A percentile compares a stretch with the other conserved stretches of the same genome.
These are phyloP conservation scores for Stegodyphus mimosarum DNA, from an alignment of 1,140 invertebrate species.

Conservation along the genomic window DNA sequence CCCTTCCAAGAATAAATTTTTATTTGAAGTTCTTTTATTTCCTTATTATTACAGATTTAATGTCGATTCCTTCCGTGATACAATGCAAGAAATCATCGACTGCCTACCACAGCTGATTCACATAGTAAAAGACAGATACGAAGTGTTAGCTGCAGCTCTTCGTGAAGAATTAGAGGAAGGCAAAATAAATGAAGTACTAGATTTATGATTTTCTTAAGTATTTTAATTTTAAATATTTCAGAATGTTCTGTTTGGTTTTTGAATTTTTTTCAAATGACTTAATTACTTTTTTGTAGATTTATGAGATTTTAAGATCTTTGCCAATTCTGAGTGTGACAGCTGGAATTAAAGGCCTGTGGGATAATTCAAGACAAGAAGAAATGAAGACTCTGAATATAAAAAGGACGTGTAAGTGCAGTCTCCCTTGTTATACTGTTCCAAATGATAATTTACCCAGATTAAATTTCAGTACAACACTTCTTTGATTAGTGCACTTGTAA, in stretches of 20 bases:
- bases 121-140: slow-evolving; percentile 68
- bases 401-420: not conserved
- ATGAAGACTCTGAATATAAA: slow-evolving; percentile 17
- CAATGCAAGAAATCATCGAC: slow-evolving; percentile 63
- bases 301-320: slow-evolving; percentile 64
- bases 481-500: too few species aligned
- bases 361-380: slow-evolving; percentile 65
- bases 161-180: slow-evolving; percentile 69
- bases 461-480: too few species aligned
- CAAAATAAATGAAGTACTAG: slow-evolving; percentile 71
- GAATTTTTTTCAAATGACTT: not conserved
- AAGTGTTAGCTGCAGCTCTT: slow-evolving; percentile 68
- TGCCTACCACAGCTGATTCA: slow-evolving; percentile 73
- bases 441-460: too few species aligned
- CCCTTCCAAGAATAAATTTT: too few species aligned
- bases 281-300: slow-evolving; percentile 46
- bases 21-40: too few species aligned
- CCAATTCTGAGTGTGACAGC: slow-evolving; percentile 67
- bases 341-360: slow-evolving; percentile 71
- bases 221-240: too few species aligned
- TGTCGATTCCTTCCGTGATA: slow-evolving; percentile 4
- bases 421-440: too few species aligned
- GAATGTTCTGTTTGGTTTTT: not conserved
- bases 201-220: not conserved
- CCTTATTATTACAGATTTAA: not conserved